Conservation (phyloP, 2,888 invertebrate genomes). For the Hedya salicella region DNA sequence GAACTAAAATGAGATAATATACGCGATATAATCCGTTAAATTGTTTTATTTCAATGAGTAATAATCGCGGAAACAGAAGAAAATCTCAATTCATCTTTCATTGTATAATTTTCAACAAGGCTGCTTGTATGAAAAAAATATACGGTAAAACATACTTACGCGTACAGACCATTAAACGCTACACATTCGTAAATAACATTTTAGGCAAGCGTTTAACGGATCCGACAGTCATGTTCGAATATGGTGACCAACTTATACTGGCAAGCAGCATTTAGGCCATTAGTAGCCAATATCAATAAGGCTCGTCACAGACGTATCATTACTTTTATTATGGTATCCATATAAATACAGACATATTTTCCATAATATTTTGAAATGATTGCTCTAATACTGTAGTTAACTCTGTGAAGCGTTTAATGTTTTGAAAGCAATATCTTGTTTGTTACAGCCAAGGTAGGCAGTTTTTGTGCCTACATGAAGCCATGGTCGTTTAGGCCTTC, state of each 20-base stretch:
- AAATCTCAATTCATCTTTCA: no score
- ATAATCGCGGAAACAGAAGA: no score
- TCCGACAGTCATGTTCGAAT: background rate
- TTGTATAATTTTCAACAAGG: no score
- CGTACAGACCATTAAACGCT: background rate
- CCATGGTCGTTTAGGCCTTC: no score
- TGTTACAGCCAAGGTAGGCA: no score
- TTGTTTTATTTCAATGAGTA: no score
- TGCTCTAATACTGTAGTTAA: background rate
- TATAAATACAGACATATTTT: background rate
- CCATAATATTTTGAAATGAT: background rate
- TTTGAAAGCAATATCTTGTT: background rate
- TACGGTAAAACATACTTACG: no score
- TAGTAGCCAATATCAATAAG: background rate
- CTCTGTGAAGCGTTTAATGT: background rate
- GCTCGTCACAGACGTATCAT: background rate
- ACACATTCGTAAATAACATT: background rate
- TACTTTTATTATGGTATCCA: background rate
- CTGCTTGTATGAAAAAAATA: no score
- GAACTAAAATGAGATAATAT: no score
- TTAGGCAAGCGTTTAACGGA: background rate
- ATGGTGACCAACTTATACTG: background rate
- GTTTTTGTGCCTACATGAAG: no score
- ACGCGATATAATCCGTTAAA: no score
- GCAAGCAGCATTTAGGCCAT: slow-evolving; percentile 3